A percentile compares a stretch with the other conserved stretches of the same genome.
Conservation (phyloP, 2,888 invertebrate species). For the Drosophila fulvimacula region DNA sequence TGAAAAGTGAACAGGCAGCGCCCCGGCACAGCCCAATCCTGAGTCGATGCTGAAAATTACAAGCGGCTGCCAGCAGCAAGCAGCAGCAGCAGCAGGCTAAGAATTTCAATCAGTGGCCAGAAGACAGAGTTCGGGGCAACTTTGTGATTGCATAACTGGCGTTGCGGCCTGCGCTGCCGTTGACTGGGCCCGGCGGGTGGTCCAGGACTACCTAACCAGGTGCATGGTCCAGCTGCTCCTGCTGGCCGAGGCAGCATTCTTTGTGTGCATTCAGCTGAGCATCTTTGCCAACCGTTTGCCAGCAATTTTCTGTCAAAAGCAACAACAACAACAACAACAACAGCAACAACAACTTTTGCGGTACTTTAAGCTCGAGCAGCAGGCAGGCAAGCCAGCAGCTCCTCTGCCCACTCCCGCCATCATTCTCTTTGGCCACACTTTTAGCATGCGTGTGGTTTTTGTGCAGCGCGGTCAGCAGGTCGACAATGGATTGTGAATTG, state of each 20-base stretch:
- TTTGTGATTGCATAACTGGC: slow-evolving; percentile 74
- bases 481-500: slow-evolving; percentile 46
- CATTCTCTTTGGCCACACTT: slow-evolving; percentile 59
- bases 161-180: slow-evolving; percentile 36
- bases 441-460: slow-evolving; percentile 71
- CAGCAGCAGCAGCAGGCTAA: slow-evolving; percentile 37
- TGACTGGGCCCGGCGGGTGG: slow-evolving; percentile 54
- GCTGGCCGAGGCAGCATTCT: slow-evolving; percentile 43
- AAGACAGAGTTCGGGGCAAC: slow-evolving; percentile 53
- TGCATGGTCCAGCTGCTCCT: slow-evolving; percentile 5
- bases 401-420: slow-evolving; percentile 1
- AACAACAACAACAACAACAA: slow-evolving; percentile 45
- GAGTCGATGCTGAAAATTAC: slow-evolving; percentile 65
- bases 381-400: slow-evolving; percentile 4
- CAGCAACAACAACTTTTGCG: slow-evolving; percentile 41
- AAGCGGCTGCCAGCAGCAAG: slow-evolving; percentile 27
- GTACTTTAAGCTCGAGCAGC: slow-evolving; percentile 56
- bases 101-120: slow-evolving; percentile 71
- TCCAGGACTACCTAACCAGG: slow-evolving; percentile 10
- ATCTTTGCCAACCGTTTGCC: slow-evolving; percentile 50
- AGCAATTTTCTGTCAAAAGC: slow-evolving; percentile 65
- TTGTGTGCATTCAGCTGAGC: slow-evolving; percentile 48
- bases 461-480: slow-evolving; percentile 64
- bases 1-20: slow-evolving; percentile 46
- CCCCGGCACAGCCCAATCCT: slow-evolving; percentile 8